A percentile compares a stretch with the other conserved stretches of the same genome.
Evolutionary conservation across 2,113 vertebrate genomes (phyloP).

Genomic region (Myiagra hebetior): DNA sequence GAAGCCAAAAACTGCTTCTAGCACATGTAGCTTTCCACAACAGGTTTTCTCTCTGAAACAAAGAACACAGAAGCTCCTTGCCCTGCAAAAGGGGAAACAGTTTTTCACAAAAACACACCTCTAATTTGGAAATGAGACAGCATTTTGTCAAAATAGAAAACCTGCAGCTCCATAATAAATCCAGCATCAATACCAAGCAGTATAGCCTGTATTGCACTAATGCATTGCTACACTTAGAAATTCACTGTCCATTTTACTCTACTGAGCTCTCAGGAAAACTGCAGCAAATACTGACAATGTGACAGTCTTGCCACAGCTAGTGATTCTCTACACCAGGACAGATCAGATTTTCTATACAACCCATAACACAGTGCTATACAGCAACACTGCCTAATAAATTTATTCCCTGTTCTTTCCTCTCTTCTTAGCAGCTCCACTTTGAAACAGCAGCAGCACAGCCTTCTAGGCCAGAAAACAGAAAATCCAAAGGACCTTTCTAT

Average conservation of each 20-base stretch:
- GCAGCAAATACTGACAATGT: not conserved
- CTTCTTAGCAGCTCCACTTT: not conserved
- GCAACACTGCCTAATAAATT: not conserved
- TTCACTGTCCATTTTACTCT: not conserved
- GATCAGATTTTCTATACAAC: not conserved
- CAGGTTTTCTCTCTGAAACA: not conserved
- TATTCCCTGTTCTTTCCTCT: not conserved
- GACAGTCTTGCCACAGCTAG: not conserved
- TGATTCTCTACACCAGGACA: not conserved
- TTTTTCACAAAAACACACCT: not conserved
- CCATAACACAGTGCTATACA: not conserved
- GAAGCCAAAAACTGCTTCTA: not conserved
- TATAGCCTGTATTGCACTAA: not conserved
- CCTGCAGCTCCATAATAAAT: not conserved
- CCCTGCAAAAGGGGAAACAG: fast-evolving
- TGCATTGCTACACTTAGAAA: not conserved
- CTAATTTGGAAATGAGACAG: not conserved
- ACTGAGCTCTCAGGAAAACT: not conserved
- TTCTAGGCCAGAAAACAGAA: not conserved
- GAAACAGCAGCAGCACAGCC: not conserved
- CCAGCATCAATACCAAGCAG: not conserved
- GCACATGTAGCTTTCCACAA: not conserved
- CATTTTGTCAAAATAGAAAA: not conserved
- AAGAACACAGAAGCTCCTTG: not conserved
- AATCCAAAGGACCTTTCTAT: not conserved